phyloP scores from a whole-genome alignment of 2,888 invertebrate genomes.

The Colletes collaris region DNA sequence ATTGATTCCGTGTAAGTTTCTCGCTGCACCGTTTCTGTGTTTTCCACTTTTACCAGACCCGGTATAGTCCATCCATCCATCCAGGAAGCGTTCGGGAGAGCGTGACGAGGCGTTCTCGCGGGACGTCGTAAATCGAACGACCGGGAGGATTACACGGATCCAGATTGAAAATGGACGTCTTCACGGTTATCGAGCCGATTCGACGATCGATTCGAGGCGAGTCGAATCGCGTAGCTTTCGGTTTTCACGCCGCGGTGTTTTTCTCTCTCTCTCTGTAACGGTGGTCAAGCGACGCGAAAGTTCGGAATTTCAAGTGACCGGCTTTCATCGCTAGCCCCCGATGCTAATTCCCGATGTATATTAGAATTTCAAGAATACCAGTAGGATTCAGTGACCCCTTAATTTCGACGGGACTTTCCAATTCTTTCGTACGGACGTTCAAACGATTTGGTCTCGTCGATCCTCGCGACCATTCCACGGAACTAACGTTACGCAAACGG shows the following conservation, averaged over 20 bases:
- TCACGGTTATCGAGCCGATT: constrained; percentile 1
- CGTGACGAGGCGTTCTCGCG: no score
- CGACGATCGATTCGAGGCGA: no score
- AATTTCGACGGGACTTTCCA: constrained; percentile 49
- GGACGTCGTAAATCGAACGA: constrained; percentile 1
- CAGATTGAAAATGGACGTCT: constrained; percentile 27
- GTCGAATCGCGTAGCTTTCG: constrained; percentile 15
- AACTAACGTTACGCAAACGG: background rate
- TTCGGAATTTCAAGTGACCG: constrained; percentile 25
- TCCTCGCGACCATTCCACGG: background rate
- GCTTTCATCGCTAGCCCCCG: constrained; percentile 29
- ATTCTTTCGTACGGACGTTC: constrained; percentile 17
- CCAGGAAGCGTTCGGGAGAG: constrained; percentile 34
- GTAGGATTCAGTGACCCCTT: constrained; percentile 55
- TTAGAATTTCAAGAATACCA: constrained; percentile 54
- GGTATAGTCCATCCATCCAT: background rate
- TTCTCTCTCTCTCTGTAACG: background rate
- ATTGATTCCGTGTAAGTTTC: constrained; percentile 31
- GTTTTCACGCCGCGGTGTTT: background rate
- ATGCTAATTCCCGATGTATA: constrained; percentile 41
- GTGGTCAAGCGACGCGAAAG: constrained; percentile 7
- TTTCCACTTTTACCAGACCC: constrained; percentile 25
- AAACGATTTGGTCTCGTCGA: constrained; percentile 2
- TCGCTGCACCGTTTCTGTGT: constrained; percentile 26
- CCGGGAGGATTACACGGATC: constrained; percentile 28